A percentile compares a stretch with the other conserved stretches of the same genome.
Evolutionary conservation across 2,888 invertebrate genomes (phyloP).

Genomic region (Augiades crinisus): DNA sequence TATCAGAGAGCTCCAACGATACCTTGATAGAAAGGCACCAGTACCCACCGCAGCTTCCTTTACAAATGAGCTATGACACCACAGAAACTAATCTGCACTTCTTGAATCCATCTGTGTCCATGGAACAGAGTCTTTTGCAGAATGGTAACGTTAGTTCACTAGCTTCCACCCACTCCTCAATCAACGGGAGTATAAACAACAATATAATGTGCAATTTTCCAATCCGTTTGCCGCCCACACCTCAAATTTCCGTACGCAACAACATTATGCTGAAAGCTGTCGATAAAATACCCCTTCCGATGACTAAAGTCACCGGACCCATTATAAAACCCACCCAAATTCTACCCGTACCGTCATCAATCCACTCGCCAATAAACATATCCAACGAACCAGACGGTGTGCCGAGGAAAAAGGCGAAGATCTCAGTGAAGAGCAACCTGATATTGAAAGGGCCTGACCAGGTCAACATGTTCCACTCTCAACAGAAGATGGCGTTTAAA

Average conservation of each 20-base stretch:
- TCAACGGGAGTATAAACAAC: slow-evolving; percentile 50
- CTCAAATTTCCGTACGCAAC: slow-evolving; percentile 52
- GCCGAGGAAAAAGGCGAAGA: slow-evolving; percentile 74
- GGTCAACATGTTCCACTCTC: slow-evolving; percentile 74
- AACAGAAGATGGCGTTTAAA: slow-evolving; percentile 74
- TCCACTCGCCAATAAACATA: slow-evolving; percentile 64
- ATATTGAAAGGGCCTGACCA: slow-evolving; percentile 76
- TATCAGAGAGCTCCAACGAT: slow-evolving; percentile 62
- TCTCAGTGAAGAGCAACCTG: slow-evolving; percentile 76
- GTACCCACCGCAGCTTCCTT: slow-evolving; percentile 49
- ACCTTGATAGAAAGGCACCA: slow-evolving; percentile 60
- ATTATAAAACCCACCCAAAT: slow-evolving; percentile 72
- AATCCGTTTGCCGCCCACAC: slow-evolving; percentile 57
- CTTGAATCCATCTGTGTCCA: slow-evolving; percentile 55
- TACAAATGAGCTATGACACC: slow-evolving; percentile 55
- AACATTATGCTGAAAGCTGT: slow-evolving; percentile 65
- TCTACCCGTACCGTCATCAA: slow-evolving; percentile 63
- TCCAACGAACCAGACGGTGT: slow-evolving; percentile 54
- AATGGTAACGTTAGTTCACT: slow-evolving; percentile 55
- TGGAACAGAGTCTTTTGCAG: slow-evolving; percentile 58
- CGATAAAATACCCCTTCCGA: slow-evolving; percentile 62
- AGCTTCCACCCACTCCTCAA: slow-evolving; percentile 54
- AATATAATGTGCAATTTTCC: slow-evolving; percentile 73
- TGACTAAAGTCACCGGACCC: slow-evolving; percentile 63
- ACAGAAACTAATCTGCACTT: slow-evolving; percentile 59